Base-by-base conservation (phyloP, 2,888 invertebrate genomes). In the Thereva nobilitata region DNA sequence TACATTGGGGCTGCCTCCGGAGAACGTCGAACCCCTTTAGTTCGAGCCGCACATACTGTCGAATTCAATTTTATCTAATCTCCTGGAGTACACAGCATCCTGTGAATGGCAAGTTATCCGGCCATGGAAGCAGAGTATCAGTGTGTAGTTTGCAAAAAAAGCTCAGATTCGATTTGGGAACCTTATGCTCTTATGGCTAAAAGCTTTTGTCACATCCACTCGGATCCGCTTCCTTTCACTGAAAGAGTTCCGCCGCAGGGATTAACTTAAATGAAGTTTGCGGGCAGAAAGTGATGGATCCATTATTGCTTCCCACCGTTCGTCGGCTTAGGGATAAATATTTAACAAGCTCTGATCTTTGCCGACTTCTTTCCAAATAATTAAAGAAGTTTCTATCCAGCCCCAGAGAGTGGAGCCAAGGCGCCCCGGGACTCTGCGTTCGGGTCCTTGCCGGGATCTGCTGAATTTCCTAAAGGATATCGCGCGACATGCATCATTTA, bases 51-150 rank as follows among this genome's bases (percentile, higher is more conserved):
- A 34, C n/a, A 44, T 44, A 37, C 47, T 40, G 23, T 59, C 47
- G 45, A 59, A 47, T 47, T 59, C 57, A 59, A 59, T 59, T 59
- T 45, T 47, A 47, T 59, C 57, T 59, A 59, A 59, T 59, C 57
- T 59, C 47, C 38, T 59, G 57, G 47, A 37, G 12, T 12, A 59
- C 57, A 59, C 45, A 59, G 57, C 23, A 23, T 23, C 23, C 23
- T 23, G 23, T 23, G 47, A 47, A 59, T 41, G 38, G 57, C 12
- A 47, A 59, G 57, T 37, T 59, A 59, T 47, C 57, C 57, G 37
- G 35, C 37, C 47, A 47, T 37, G 37, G 47, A 59, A 47, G 44
- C 47, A 47, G 57, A 38, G 47, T 59, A 59, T 59, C 57, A 47
- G 34, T 59, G 57, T 59, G 23, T 23, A 59, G 57, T 59, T 59